phyloP scores from a whole-genome alignment of 2,797 vertebrate genomes.

The Tympanoctomys barrerae region DNA sequence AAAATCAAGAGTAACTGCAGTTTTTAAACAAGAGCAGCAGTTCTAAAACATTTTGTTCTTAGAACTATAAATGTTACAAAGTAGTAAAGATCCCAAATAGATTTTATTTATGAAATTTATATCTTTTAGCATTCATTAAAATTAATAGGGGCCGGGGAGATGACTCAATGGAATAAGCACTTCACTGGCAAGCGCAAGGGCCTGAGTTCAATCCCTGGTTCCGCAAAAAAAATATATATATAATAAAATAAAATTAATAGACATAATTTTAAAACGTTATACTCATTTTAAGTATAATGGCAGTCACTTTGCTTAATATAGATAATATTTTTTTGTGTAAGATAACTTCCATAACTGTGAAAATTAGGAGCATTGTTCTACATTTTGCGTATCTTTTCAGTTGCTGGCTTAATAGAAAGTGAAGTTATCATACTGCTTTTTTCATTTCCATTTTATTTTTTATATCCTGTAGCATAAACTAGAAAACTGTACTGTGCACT shows the following conservation, averaged over 20 bases:
- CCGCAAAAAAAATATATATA: too few species aligned
- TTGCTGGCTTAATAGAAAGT: background rate
- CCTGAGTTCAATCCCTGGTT: too few species aligned
- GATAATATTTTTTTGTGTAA: conserved; percentile 54
- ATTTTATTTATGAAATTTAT: conserved; percentile 22
- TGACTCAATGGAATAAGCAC: too few species aligned
- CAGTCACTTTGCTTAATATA: background rate
- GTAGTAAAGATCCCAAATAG: background rate
- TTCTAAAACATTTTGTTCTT: background rate
- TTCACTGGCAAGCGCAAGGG: too few species aligned
- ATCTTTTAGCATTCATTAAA: conserved; percentile 10
- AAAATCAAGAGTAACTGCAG: background rate
- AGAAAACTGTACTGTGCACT: background rate
- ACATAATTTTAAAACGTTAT: conserved; percentile 44
- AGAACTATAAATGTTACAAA: background rate
- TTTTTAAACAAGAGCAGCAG: accelerated
- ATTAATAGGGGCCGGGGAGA: too few species aligned
- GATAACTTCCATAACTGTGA: background rate
- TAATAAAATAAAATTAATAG: conserved; percentile 59
- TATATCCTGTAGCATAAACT: background rate
- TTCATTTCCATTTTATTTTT: background rate
- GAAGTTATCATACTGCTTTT: background rate
- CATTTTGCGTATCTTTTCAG: conserved; percentile 10
- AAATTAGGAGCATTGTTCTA: background rate
- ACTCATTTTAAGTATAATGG: conserved; percentile 36